These are phyloP conservation scores for Mesorhabditis belari DNA, from an alignment of 2,888 invertebrate genomes.

Conservation along the genomic window DNA sequence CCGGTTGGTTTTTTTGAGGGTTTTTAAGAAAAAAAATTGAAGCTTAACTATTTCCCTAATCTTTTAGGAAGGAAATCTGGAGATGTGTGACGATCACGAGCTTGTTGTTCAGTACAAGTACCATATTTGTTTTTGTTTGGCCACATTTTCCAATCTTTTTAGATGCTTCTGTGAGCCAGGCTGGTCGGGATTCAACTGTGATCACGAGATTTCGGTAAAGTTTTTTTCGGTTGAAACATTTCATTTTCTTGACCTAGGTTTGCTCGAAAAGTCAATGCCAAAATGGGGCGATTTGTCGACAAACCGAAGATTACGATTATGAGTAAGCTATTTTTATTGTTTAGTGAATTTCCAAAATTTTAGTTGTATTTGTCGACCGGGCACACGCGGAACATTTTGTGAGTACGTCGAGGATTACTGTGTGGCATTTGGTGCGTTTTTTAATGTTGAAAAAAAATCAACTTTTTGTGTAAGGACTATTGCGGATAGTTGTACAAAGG, in stretches of 20 bases:
- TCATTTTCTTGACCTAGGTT: conserved; percentile 8
- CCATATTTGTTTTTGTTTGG: not conserved
- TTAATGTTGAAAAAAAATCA: not conserved
- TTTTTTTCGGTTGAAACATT: not conserved
- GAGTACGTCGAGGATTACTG: conserved; percentile 20
- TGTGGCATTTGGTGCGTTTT: conserved; percentile 14
- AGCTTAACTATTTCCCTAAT: not conserved
- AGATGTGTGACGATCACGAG: not conserved
- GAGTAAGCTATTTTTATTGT: not conserved
- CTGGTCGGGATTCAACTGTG: not conserved
- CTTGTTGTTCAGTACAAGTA: not conserved
- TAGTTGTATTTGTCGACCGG: conserved; percentile 23
- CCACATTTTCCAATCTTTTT: not conserved
- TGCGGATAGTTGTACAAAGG: no score
- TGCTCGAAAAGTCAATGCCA: conserved; percentile 16
- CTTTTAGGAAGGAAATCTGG: not conserved
- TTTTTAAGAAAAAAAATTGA: not conserved
- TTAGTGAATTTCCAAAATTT: conserved; percentile 9
- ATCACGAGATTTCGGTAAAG: not conserved
- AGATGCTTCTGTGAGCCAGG: not conserved
- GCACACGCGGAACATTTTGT: conserved; percentile 22
- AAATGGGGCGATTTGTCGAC: conserved; percentile 11
- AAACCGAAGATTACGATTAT: not conserved
- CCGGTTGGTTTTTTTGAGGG: no score
- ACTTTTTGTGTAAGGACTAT: no score